Conservation (phyloP, 1,140 invertebrate genomes). For the Chelonus insularis region DNA sequence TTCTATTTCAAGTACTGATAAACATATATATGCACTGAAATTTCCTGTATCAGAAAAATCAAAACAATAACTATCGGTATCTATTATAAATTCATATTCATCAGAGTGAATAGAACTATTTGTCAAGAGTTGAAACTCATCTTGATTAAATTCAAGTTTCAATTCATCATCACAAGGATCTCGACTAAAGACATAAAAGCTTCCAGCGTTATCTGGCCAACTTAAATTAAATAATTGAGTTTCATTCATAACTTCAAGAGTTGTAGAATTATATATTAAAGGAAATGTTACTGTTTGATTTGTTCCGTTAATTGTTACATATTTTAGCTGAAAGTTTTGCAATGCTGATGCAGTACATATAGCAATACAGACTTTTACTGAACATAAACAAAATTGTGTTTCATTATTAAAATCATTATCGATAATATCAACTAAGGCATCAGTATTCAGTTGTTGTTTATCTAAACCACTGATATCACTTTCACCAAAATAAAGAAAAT, state of each 20-base stretch:
- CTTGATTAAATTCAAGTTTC: conserved; percentile 57
- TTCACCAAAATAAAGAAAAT: too few relatives aligned
- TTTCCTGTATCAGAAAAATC: neutral
- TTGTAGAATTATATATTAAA: too few relatives aligned
- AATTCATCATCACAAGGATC: conserved; percentile 27
- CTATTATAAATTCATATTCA: conserved; percentile 14
- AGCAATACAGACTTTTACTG: too few relatives aligned
- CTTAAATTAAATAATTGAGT: neutral
- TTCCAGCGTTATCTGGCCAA: neutral
- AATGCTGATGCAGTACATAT: too few relatives aligned
- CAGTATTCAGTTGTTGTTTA: too few relatives aligned
- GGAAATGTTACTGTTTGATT: too few relatives aligned
- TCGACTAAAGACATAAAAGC: conserved; percentile 12
- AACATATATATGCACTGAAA: conserved; percentile 35
- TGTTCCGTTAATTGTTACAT: too few relatives aligned
- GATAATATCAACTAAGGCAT: too few relatives aligned
- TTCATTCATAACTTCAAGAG: neutral
- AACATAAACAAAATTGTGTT: too few relatives aligned
- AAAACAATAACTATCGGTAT: conserved; percentile 34
- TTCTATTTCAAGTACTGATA: conserved; percentile 4
- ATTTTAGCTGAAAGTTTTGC: too few relatives aligned
- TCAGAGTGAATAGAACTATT: conserved; percentile 61
- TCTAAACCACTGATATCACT: too few relatives aligned
- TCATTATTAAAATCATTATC: too few relatives aligned
- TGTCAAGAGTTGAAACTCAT: conserved; percentile 59